Evolutionary conservation across 2,888 invertebrate species (phyloP), one percentile per base, ranked within the genome.

Genomic region (Malthinus flaveolus): DNA sequence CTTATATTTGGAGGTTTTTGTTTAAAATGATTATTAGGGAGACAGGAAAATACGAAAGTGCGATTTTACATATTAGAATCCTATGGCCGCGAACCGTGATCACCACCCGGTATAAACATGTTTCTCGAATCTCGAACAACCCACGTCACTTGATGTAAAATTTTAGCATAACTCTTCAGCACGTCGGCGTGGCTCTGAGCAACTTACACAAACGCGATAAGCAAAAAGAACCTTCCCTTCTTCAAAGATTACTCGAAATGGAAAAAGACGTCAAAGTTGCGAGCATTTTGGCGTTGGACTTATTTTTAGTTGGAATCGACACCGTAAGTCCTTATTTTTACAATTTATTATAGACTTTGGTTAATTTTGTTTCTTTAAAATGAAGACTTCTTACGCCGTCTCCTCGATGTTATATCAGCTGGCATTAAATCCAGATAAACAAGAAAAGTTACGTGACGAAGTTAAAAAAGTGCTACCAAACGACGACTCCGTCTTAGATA

Each of bases 261-360:
- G 82, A 84, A 61, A 76, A 79, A n/a, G 83, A 87, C 7, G 80
- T 85, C 0, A 83, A 85, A 68, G 84, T 84, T 0, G 86, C 90
- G 0, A 83, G 84, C 10, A 85, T 89, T 36, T 84, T 91, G 3
- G 87, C 90, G 0, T 75, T 91, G 3, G 91, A 91, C 65, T 81
- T 91, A 75, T 90, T 91, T 73, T 79, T 89, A 7, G 91, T 91
- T 33, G 91, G 91, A 10, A 86, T 91, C 39, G 90, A 89, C 67
- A 91, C 91, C 69, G 91, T 88, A 73, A 73, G 79, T 7, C 0
- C 13, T 37, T 12, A 37, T 13, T 10, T 10, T n/a, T 35, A 1
- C n/a, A 6, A n/a, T 35, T 33, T 33, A 33, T 1, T 1, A 1
- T 9, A 33, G 33, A 33, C 33, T 33, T 33, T 33, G 2, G 5